Evolutionary conservation across 2,888 invertebrate species (phyloP).

Genomic region (Drosophila mayaguana): DNA sequence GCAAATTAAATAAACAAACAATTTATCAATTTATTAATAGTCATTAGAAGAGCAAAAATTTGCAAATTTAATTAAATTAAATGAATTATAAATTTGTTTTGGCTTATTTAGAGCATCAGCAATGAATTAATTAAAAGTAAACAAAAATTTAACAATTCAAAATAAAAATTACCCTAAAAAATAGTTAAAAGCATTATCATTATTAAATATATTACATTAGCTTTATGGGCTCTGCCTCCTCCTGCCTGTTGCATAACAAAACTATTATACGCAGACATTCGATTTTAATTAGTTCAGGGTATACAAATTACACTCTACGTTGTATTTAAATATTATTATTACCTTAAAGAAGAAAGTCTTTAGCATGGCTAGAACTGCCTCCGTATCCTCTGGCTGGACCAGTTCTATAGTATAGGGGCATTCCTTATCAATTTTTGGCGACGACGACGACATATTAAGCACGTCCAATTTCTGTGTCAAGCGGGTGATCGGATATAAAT

Average conservation of each 20-base stretch:
- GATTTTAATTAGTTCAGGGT: too few relatives aligned
- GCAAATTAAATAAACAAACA: conserved; percentile 8
- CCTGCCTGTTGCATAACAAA: too few relatives aligned
- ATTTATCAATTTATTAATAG: background rate
- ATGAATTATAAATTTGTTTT: background rate
- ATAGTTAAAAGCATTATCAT: too few relatives aligned
- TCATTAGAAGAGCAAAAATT: background rate
- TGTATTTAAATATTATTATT: background rate
- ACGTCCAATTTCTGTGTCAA: conserved; percentile 83
- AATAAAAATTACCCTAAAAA: too few relatives aligned
- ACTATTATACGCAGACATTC: too few relatives aligned
- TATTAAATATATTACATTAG: too few relatives aligned
- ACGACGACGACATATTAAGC: conserved; percentile 73
- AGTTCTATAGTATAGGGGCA: conserved; percentile 84
- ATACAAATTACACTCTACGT: background rate
- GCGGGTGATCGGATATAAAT: conserved; percentile 83
- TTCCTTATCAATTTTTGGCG: conserved; percentile 48
- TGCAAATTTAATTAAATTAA: background rate
- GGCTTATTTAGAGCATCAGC: too few relatives aligned
- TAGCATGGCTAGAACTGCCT: conserved; percentile 87
- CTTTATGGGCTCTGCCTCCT: too few relatives aligned
- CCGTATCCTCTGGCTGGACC: conserved; percentile 86
- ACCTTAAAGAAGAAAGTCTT: conserved; percentile 87
- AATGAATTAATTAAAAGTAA: too few relatives aligned
- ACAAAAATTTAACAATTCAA: too few relatives aligned